These are phyloP conservation scores for Julus scanicus DNA, from an alignment of 2,888 invertebrate genomes.

Conservation along the genomic window DNA sequence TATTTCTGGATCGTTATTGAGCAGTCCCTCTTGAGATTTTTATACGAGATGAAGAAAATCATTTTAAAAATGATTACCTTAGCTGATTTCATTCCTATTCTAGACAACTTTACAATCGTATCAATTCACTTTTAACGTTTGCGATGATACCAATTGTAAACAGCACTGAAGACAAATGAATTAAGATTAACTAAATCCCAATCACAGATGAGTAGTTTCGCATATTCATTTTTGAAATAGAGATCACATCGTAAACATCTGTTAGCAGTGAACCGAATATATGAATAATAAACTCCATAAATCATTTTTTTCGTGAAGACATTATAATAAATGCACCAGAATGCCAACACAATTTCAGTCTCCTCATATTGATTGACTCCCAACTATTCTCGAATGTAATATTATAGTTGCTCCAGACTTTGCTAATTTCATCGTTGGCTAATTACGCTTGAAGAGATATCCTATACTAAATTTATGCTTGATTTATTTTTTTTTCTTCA, in stretches of 20 bases:
- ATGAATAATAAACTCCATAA: conserved; percentile 36
- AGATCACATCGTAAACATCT: conserved; percentile 22
- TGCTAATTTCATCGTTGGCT: conserved; percentile 7
- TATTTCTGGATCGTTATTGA: not conserved
- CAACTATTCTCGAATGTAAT: not conserved
- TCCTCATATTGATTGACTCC: conserved; percentile 8
- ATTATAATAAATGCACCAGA: not conserved
- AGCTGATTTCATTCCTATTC: no score
- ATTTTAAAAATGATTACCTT: no score
- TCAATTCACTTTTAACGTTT: not conserved
- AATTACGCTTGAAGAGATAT: conserved; percentile 23
- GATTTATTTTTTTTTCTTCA: conserved; percentile 17
- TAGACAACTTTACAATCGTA: no score
- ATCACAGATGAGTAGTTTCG: not conserved
- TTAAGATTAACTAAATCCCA: not conserved
- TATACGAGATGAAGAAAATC: not conserved
- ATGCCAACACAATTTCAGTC: conserved; percentile 32
- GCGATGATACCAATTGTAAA: not conserved
- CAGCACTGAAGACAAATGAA: not conserved
- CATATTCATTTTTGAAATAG: not conserved
- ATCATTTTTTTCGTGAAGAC: not conserved
- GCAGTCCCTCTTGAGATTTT: not conserved
- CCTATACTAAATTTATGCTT: conserved; percentile 25
- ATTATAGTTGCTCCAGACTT: conserved; percentile 7
- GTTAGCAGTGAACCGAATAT: conserved; percentile 15